phyloP scores from a whole-genome alignment of 2,888 invertebrate genomes.

The Drosophila austrosaltans region DNA sequence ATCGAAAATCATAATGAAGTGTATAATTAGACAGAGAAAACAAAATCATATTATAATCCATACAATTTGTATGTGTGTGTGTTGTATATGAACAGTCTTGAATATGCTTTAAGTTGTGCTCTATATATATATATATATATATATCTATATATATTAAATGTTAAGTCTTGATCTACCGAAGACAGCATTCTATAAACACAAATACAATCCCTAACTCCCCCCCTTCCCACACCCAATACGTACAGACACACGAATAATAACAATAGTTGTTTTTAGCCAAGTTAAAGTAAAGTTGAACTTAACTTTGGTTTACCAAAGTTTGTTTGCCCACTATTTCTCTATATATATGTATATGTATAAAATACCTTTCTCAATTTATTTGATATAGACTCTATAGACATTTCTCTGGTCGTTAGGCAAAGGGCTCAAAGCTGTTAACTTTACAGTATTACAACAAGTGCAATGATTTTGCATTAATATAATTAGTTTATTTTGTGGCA shows the following conservation, averaged over 20 bases:
- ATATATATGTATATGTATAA: too few species aligned
- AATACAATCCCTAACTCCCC: neutral
- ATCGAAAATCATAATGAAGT: slow-evolving; percentile 3
- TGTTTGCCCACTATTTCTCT: too few species aligned
- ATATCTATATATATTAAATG: slow-evolving; percentile 32
- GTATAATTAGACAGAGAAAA: slow-evolving; percentile 22
- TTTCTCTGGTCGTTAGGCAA: neutral
- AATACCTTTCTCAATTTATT: neutral
- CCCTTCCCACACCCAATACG: too few species aligned
- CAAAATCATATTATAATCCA: neutral
- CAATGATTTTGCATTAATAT: too few species aligned
- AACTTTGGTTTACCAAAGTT: too few species aligned
- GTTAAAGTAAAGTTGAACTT: neutral
- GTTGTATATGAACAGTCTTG: slow-evolving; percentile 5
- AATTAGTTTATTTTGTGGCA: too few species aligned
- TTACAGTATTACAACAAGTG: too few species aligned
- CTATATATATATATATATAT: slow-evolving; percentile 54
- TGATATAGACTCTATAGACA: neutral
- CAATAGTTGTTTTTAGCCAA: neutral
- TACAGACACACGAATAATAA: neutral
- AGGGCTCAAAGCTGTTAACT: too few species aligned
- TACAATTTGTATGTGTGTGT: slow-evolving; percentile 1
- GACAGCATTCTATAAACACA: neutral
- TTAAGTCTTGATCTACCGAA: slow-evolving; percentile 1
- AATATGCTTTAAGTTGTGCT: slow-evolving; percentile 59